These are phyloP conservation scores for Colinus virginianus DNA, from an alignment of 2,113 vertebrate species.

Conservation along the genomic window DNA sequence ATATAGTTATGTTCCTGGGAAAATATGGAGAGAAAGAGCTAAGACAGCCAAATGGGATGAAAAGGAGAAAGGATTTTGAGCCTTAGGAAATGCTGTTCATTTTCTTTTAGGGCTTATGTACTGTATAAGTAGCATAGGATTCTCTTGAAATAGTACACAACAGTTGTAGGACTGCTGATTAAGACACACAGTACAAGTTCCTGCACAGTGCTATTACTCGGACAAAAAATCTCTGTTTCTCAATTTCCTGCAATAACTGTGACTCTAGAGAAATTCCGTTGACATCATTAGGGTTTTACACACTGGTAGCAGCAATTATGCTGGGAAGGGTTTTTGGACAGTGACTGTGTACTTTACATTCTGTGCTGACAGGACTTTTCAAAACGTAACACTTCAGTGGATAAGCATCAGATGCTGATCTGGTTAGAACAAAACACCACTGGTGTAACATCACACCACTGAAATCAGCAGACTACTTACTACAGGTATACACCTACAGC, in stretches of 20 bases:
- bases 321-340: slow-evolving; percentile 34
- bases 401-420: background rate
- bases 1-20: slow-evolving; percentile 70
- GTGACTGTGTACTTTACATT: background rate
- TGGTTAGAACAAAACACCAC: background rate
- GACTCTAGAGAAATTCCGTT: slow-evolving; percentile 21
- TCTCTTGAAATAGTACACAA: slow-evolving; percentile 43
- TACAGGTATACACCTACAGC: slow-evolving; percentile 1
- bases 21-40: slow-evolving; percentile 67
- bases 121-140: slow-evolving; percentile 36
- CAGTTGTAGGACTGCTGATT: slow-evolving; percentile 8
- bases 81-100: slow-evolving; percentile 46
- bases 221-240: slow-evolving; percentile 28
- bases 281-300: slow-evolving; percentile 26
- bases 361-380: slow-evolving; percentile 21
- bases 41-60: slow-evolving; percentile 39
- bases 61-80: slow-evolving; percentile 54
- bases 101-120: slow-evolving; percentile 48
- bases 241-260: background rate
- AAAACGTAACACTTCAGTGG: slow-evolving; percentile 52
- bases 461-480: background rate
- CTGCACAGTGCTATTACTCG: background rate
- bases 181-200: background rate
- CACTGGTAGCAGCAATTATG: background rate
- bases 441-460: background rate